Evolutionary conservation across 1,140 invertebrate species (phyloP), one percentile per base, ranked within the genome.

Genomic region (Meloidogyne hapla): DNA sequence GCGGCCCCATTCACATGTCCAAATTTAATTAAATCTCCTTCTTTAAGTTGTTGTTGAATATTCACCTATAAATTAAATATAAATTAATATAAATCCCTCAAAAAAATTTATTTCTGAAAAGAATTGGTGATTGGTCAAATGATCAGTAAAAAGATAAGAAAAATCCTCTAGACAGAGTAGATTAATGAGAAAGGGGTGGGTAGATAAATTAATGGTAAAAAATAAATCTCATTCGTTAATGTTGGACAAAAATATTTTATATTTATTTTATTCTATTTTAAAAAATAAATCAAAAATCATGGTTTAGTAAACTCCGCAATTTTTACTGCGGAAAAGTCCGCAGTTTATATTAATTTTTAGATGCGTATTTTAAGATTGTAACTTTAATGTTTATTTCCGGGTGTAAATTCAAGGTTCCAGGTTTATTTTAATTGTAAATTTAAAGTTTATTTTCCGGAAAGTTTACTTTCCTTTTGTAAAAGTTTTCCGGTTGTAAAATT

Each of bases 1-100:
- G 88, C 87, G 66, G 83, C 87, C 12, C 88, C 88, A 81, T 88
- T 88, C 26, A 87, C 85, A 73, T 88, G 88, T 45, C 88, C 88
- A 81, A 88, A 88, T 10, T 85, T 88, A 40, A 88, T 83, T 25
- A 85, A 84, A 68, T 88, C 87, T 5, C 87, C 87, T 69, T 83
- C 83, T 25, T 85, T 69, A 38, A 88, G 75, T 10, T 45, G 28
- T 23, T 81, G 69, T 15, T 64, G 48, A 23, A 61, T 62, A 26
- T 75, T 75, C 9, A 70, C 74, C 74, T 74, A 38, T 5, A 21
- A 72, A 48, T 15, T n/a, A 56, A 48, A 6, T 56, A 21, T n/a
- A 56, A 56, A n/a, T 5, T 21, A n/a, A 56, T 21, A n/a, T n/a
- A n/a, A 56, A 56, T 18, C 45, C 2, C 5, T n/a, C 18, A 21